A percentile compares a stretch with the other conserved stretches of the same genome.
phyloP scores from a whole-genome alignment of 2,888 invertebrate genomes.

The Agriotes lineatus region DNA sequence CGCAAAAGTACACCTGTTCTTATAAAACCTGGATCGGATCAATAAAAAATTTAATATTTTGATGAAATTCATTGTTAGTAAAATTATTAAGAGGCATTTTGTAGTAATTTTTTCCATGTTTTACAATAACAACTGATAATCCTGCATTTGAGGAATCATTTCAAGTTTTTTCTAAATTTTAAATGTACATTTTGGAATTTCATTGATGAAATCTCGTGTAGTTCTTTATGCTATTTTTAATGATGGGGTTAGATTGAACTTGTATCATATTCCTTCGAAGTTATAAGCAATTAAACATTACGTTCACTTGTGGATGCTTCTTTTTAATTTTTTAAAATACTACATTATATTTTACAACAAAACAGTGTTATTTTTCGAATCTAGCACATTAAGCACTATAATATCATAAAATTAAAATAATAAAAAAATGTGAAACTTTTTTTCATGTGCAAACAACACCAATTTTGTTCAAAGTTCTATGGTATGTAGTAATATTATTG shows the following conservation, averaged over 20 bases:
- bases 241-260: background rate
- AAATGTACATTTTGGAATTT: background rate
- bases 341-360: background rate
- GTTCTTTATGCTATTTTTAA: background rate
- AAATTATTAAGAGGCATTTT: background rate
- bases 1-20: too few species aligned
- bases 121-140: background rate
- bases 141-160: background rate
- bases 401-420: background rate
- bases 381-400: background rate
- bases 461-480: background rate
- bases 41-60: background rate
- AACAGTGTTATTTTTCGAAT: background rate
- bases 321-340: background rate
- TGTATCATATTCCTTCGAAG: background rate
- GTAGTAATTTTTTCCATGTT: background rate
- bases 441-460: background rate
- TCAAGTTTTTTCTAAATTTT: background rate
- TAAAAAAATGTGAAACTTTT: background rate
- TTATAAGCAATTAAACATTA: background rate
- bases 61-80: background rate
- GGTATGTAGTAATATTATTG: too few species aligned
- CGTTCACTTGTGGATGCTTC: background rate
- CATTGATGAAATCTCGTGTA: background rate
- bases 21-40: too few species aligned